Conservation (phyloP, 2,888 invertebrate genomes). For the Lithophane leautieri region DNA sequence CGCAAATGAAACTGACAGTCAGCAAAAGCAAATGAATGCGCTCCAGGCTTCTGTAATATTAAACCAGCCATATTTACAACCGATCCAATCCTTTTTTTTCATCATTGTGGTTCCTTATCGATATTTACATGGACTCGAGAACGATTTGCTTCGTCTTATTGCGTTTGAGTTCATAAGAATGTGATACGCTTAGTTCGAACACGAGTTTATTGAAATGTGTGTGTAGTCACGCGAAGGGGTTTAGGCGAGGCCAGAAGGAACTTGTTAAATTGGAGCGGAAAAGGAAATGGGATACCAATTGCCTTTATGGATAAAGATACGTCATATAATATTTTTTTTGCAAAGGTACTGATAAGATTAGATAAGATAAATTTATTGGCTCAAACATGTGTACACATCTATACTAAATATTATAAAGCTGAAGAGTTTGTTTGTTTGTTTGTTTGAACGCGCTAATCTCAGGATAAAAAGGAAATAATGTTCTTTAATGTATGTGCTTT, state of each 20-base stretch:
- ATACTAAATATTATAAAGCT: no score
- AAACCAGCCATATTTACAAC: slow-evolving; percentile 15
- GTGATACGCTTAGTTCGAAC: slow-evolving; percentile 19
- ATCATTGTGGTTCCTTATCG: slow-evolving; percentile 20
- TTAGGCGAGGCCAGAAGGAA: neutral
- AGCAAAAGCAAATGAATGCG: neutral
- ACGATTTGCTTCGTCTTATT: slow-evolving; percentile 34
- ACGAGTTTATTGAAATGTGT: slow-evolving; percentile 29
- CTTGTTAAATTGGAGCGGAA: slow-evolving; percentile 7
- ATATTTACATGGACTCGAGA: slow-evolving; percentile 21
- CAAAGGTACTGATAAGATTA: no score
- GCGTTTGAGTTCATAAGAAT: slow-evolving; percentile 30
- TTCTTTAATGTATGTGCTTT: neutral
- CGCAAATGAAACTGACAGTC: no score
- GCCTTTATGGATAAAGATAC: neutral
- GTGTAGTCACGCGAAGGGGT: slow-evolving; percentile 18
- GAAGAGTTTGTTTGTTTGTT: no score
- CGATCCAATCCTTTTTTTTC: slow-evolving; percentile 9
- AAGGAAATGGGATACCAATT: slow-evolving; percentile 12
- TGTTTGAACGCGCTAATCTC: no score
- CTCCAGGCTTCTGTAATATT: neutral
- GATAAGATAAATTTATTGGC: no score
- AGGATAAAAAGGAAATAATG: neutral
- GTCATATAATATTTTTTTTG: no score
- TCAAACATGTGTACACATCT: no score